Percentiles rank a stretch among this genome's conserved stretches.
Evolutionary conservation across 30 jellyfish, hydroid and myxozoan species (phyloP).

Genomic region (Aurelia coerulea): DNA sequence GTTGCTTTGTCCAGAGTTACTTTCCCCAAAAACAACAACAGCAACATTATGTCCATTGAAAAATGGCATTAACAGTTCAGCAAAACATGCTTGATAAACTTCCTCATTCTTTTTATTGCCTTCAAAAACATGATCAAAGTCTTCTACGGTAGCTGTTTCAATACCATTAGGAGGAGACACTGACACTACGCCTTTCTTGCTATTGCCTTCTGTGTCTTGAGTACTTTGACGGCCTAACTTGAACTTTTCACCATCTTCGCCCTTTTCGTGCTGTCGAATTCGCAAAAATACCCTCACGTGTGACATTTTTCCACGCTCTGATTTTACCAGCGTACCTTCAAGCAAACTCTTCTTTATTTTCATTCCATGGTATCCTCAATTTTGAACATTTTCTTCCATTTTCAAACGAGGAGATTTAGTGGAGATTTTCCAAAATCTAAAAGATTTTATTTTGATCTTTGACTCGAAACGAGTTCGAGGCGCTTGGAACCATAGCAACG

Average conservation of each 20-base stretch:
- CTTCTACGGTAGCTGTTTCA: not conserved
- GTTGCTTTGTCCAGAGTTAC: slow-evolving; percentile 45
- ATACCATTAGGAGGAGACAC: not conserved
- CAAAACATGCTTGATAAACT: slow-evolving; percentile 32
- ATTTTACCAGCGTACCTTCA: not conserved
- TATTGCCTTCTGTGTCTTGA: not conserved
- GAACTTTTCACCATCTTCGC: slow-evolving; percentile 60
- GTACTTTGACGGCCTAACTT: slow-evolving; percentile 4
- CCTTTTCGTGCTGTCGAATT: slow-evolving; percentile 36
- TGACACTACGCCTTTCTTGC: slow-evolving; percentile 7
- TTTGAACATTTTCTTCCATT: too few relatives aligned
- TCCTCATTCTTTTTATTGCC: slow-evolving; percentile 46
- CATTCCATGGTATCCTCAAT: not conserved
- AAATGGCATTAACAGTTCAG: slow-evolving; percentile 26
- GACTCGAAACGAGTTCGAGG: not conserved
- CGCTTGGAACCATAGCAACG: not conserved
- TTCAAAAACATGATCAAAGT: slow-evolving; percentile 53
- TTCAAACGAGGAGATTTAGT: too few relatives aligned
- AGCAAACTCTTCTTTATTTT: not conserved
- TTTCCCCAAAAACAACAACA: slow-evolving; percentile 53
- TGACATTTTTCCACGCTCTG: slow-evolving; percentile 9
- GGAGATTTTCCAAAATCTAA: too few relatives aligned
- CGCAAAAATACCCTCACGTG: slow-evolving; percentile 46
- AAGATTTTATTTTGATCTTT: not conserved
- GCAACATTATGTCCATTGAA: slow-evolving; percentile 49